Conservation (phyloP, 2,888 invertebrate species). For the Cantharis flavilabris region DNA sequence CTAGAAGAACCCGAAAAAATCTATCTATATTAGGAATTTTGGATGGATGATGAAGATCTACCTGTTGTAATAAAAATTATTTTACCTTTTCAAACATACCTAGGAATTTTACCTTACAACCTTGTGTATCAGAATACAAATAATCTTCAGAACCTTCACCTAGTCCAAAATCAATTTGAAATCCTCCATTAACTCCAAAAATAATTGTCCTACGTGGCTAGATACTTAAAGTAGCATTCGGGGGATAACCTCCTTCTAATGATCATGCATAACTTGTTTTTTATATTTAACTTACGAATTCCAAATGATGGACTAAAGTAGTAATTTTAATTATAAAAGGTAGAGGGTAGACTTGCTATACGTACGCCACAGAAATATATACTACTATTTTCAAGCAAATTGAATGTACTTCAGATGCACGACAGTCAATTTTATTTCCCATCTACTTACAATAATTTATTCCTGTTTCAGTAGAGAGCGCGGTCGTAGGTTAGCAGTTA, state of each 20-base stretch:
- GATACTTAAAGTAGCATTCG: neutral
- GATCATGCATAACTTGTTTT: neutral
- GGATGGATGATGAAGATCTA: slow-evolving; percentile 68
- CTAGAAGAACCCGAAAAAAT: slow-evolving; percentile 69
- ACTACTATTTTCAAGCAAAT: slow-evolving; percentile 1
- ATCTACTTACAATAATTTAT: neutral
- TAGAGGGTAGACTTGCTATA: neutral
- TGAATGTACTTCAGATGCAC: neutral
- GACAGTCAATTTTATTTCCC: neutral
- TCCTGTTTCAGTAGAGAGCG: no score
- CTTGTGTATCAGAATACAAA: slow-evolving; percentile 4
- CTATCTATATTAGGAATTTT: slow-evolving; percentile 68
- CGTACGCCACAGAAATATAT: neutral
- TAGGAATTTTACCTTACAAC: slow-evolving; percentile 6
- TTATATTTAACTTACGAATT: neutral
- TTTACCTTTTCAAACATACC: neutral
- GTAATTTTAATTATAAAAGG: neutral
- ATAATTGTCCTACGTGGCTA: slow-evolving; percentile 4
- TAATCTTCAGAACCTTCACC: neutral
- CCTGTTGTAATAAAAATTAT: slow-evolving; percentile 53
- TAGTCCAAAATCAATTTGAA: neutral
- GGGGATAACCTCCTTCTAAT: slow-evolving; percentile 10
- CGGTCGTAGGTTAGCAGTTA: no score
- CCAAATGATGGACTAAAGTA: neutral
- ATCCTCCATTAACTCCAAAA: slow-evolving; percentile 1